Percentiles rank a stretch among this genome's conserved stretches.
Evolutionary conservation across 2,888 invertebrate genomes (phyloP).

Genomic region (Cyclophora punctaria): DNA sequence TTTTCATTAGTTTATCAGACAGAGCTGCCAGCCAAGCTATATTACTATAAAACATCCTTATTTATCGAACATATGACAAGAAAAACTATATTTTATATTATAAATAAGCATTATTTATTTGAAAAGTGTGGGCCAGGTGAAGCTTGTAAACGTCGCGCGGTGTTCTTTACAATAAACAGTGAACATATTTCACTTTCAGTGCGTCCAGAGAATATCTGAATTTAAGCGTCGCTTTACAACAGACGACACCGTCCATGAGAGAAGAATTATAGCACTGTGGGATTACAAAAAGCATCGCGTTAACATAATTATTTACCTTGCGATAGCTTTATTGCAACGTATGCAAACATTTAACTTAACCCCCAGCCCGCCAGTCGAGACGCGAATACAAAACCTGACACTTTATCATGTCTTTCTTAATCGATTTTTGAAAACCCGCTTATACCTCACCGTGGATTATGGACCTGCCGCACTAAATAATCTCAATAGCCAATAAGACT

Average conservation of each 20-base stretch:
- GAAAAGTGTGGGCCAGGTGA: too few relatives aligned
- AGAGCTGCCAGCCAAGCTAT: too few relatives aligned
- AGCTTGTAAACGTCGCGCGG: too few relatives aligned
- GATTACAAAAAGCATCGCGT: constrained; percentile 43
- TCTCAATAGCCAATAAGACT: constrained; percentile 46
- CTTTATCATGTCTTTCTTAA: constrained; percentile 66
- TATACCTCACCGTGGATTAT: constrained; percentile 48
- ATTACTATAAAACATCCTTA: too few relatives aligned
- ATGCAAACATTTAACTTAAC: constrained; percentile 58
- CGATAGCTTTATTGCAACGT: constrained; percentile 55
- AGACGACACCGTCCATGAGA: constrained; percentile 15
- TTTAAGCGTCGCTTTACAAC: constrained; percentile 5
- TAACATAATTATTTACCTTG: constrained; percentile 60
- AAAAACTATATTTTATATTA: too few relatives aligned
- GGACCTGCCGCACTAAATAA: constrained; percentile 47
- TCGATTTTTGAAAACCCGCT: constrained; percentile 63
- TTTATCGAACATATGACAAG: too few relatives aligned
- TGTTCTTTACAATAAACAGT: constrained; percentile 5
- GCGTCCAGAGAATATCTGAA: constrained; percentile 5
- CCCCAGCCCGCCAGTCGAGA: constrained; percentile 29
- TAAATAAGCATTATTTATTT: too few relatives aligned
- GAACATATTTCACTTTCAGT: constrained; percentile 11
- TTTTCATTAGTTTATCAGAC: too few relatives aligned
- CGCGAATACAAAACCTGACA: constrained; percentile 42
- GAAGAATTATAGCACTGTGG: constrained; percentile 46